phyloP scores from a whole-genome alignment of 1,140 invertebrate genomes.

The Hesperophylax magnus region DNA sequence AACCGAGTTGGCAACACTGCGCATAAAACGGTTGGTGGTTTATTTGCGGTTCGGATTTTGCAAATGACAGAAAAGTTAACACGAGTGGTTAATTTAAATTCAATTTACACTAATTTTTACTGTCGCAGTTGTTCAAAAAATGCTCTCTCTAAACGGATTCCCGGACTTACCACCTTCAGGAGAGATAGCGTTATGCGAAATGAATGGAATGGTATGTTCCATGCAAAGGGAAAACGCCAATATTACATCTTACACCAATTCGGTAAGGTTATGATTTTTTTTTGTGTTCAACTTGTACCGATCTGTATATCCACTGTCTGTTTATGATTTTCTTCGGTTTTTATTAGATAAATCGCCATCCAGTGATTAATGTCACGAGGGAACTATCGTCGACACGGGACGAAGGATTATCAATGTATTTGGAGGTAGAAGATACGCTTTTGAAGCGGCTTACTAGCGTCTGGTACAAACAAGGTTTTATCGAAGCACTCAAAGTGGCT shows the following conservation, averaged over 20 bases:
- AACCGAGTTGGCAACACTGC: too few species aligned
- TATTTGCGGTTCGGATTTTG: too few species aligned
- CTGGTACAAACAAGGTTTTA: conserved; percentile 68
- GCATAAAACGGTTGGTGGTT: too few species aligned
- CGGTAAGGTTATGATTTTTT: conserved; percentile 58
- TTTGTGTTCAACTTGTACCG: not conserved
- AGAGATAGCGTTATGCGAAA: conserved; percentile 61
- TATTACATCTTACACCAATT: conserved; percentile 66
- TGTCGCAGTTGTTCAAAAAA: not conserved
- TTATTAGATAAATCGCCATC: conserved; percentile 50
- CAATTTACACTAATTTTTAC: too few species aligned
- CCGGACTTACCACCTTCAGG: conserved; percentile 63
- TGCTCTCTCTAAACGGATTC: conserved; percentile 66
- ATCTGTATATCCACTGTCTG: too few species aligned
- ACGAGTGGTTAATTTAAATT: too few species aligned
- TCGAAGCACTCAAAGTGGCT: conserved; percentile 67
- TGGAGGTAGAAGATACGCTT: conserved; percentile 68
- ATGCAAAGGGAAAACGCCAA: conserved; percentile 64
- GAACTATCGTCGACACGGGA: conserved; percentile 55
- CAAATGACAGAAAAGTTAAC: too few species aligned
- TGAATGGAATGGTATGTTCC: conserved; percentile 67
- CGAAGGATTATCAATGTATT: conserved; percentile 68
- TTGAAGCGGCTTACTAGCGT: conserved; percentile 69
- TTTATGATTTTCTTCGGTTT: not conserved
- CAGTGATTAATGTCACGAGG: conserved; percentile 51